A percentile compares a stretch with the other conserved stretches of the same genome.
Conservation (phyloP, 2,888 invertebrate genomes). For the Pyralis farinalis region DNA sequence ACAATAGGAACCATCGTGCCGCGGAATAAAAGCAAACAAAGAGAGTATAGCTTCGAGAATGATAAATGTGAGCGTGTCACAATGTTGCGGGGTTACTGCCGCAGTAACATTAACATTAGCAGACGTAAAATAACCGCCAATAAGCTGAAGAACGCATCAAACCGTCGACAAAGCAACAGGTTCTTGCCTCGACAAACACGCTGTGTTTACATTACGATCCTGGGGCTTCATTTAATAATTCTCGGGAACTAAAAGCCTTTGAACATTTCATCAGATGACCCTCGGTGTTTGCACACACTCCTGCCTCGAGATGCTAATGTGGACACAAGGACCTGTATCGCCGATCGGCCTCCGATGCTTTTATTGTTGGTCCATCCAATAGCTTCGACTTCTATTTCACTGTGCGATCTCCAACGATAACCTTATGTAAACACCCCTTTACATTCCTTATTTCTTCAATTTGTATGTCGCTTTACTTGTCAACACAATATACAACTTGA, state of each 20-base stretch:
- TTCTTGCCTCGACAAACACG: constrained; percentile 72
- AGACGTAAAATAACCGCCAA: constrained; percentile 77
- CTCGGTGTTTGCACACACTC: constrained; percentile 79
- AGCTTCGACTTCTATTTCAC: constrained; percentile 66
- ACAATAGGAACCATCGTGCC: constrained; percentile 31
- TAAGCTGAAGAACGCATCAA: constrained; percentile 73
- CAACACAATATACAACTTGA: constrained; percentile 6
- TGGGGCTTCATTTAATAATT: constrained; percentile 80
- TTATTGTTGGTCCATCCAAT: constrained; percentile 70
- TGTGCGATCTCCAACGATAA: constrained; percentile 59
- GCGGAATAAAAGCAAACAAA: constrained; percentile 35
- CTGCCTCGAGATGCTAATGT: constrained; percentile 78
- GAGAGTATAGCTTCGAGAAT: constrained; percentile 22
- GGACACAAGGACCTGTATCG: constrained; percentile 80
- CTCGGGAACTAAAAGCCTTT: constrained; percentile 82
- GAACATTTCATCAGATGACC: constrained; percentile 82
- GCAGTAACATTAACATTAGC: constrained; percentile 72
- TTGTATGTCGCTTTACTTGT: constrained; percentile 6
- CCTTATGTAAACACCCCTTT: constrained; percentile 53
- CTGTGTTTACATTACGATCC: constrained; percentile 78
- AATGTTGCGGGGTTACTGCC: constrained; percentile 66
- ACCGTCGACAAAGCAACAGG: constrained; percentile 76
- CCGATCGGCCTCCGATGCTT: constrained; percentile 72
- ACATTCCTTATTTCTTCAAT: constrained; percentile 12
- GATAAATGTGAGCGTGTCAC: constrained; percentile 37